Evolutionary conservation across 2,113 vertebrate species (phyloP).

Genomic region (Delphinus delphis): DNA sequence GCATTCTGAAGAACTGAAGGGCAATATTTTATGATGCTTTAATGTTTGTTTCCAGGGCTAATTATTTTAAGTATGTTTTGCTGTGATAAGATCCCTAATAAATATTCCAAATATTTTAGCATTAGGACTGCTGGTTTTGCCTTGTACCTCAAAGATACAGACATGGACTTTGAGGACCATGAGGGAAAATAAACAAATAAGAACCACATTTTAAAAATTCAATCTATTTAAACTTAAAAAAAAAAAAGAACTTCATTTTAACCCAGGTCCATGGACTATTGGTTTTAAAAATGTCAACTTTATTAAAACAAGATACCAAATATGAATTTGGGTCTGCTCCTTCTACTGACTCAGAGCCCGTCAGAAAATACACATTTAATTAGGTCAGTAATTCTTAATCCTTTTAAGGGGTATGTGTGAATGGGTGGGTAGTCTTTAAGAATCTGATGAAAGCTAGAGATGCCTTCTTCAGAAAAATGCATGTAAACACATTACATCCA

Average conservation of each 20-base stretch:
- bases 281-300: neutral
- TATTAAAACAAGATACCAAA: neutral
- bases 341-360: neutral
- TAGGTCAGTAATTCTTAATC: neutral
- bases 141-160: neutral
- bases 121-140: neutral
- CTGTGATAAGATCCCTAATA: neutral
- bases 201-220: neutral
- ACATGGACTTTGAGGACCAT: neutral
- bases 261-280: neutral
- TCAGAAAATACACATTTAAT: neutral
- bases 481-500: neutral
- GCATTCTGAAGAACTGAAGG: neutral
- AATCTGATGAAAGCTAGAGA: neutral
- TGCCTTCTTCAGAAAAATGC: neutral
- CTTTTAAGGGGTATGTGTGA: neutral
- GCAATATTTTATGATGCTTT: neutral
- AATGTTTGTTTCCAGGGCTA: neutral
- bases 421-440: neutral
- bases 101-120: neutral
- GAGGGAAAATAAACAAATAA: slow-evolving; percentile 25
- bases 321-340: neutral
- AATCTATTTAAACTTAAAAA: neutral
- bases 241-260: neutral
- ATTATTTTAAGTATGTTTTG: slow-evolving; percentile 40